These are phyloP conservation scores for Caenorhabditis virilis DNA, from an alignment of 2,888 invertebrate genomes.

Conservation along the genomic window DNA sequence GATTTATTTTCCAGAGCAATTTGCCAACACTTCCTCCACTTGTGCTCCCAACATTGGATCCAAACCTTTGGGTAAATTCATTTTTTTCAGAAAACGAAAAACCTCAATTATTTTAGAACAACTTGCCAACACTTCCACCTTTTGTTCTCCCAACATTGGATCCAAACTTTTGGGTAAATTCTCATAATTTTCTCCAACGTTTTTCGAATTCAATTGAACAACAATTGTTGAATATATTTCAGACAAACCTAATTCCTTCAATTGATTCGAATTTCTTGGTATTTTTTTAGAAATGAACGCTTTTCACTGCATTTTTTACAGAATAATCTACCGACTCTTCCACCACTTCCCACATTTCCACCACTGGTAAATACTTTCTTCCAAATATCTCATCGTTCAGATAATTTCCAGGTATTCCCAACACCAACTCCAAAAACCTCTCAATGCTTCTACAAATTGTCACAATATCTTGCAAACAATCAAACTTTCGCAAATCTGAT, in stretches of 20 bases:
- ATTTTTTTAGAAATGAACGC: neutral
- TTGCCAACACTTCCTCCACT: slow-evolving; percentile 13
- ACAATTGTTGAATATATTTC: too few species aligned
- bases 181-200: neutral
- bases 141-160: slow-evolving; percentile 4
- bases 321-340: slow-evolving; percentile 31
- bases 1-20: slow-evolving; percentile 3
- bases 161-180: slow-evolving; percentile 10
- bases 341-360: slow-evolving; percentile 14
- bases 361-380: neutral
- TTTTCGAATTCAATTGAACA: too few species aligned
- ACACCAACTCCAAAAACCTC: slow-evolving; percentile 12
- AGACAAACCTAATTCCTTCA: slow-evolving; percentile 10
- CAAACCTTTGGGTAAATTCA: slow-evolving; percentile 7
- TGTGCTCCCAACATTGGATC: slow-evolving; percentile 17
- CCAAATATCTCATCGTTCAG: neutral
- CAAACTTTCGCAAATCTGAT: slow-evolving; percentile 7
- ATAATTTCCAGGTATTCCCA: slow-evolving; percentile 6
- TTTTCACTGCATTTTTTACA: too few species aligned
- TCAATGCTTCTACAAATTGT: slow-evolving; percentile 21
- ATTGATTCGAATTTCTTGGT: slow-evolving; percentile 17
- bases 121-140: slow-evolving; percentile 1
- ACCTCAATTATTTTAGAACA: slow-evolving; percentile 2
- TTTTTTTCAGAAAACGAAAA: neutral
- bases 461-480: slow-evolving; percentile 13